Percentiles rank a stretch among this genome's conserved stretches.
phyloP scores from a whole-genome alignment of 2,888 invertebrate genomes.

The Cyrtodaria siliqua region DNA sequence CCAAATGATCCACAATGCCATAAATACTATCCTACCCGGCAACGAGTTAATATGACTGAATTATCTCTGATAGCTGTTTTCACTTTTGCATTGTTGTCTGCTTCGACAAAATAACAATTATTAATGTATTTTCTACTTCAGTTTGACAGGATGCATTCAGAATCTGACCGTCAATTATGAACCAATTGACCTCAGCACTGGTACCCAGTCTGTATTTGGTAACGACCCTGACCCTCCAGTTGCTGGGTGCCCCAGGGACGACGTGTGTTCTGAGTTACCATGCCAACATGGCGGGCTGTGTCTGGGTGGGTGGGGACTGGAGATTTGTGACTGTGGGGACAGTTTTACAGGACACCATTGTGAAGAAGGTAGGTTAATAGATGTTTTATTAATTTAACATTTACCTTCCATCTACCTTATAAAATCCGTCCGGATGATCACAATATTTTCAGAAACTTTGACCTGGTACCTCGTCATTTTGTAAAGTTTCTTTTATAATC shows the following conservation, averaged over 20 bases:
- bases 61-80: no score
- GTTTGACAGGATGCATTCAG: conserved; percentile 80
- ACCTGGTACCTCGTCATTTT: no score
- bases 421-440: no score
- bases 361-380: conserved; percentile 69
- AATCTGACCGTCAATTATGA: conserved; percentile 74
- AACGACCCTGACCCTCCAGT: conserved; percentile 76
- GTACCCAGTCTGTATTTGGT: conserved; percentile 70
- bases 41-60: no score
- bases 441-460: no score
- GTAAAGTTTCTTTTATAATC: no score
- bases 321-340: conserved; percentile 71
- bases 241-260: conserved; percentile 78
- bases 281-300: conserved; percentile 75
- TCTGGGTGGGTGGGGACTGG: conserved; percentile 69
- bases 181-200: conserved; percentile 66
- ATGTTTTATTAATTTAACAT: no score
- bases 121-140: conserved; percentile 44
- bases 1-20: no score
- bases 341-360: conserved; percentile 74
- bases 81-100: no score
- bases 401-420: no score
- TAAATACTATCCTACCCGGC: no score
- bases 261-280: conserved; percentile 68
- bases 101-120: no score